Base-by-base conservation (phyloP, 2,888 invertebrate species). In the Athalia circularis region DNA sequence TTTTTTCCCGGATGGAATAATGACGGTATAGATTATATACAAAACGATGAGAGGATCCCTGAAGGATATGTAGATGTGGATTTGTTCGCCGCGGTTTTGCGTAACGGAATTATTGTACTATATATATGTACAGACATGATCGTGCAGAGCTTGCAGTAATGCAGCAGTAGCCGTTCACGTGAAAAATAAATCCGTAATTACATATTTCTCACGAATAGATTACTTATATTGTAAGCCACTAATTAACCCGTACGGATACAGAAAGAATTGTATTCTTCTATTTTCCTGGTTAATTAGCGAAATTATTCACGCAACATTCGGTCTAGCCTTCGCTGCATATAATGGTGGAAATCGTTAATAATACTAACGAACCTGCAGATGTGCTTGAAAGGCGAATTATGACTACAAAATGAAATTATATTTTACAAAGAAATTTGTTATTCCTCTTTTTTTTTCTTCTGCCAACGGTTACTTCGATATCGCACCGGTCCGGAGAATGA, bases 121-220 rank as follows among this genome's bases (percentile, higher is more conserved):
- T 54, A 54, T 54, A 54, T 7, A 54, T 9, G 11, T 54, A 7
- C n/a, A 54, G 54, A 54, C 54, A n/a, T n/a, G n/a, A n/a, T 54
- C n/a, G 54, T 29, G 29, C 2, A 29, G 29, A 29, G 29, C 29
- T 29, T 29, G 29, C 29, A 29, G 29, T 29, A 29, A 29, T 29
- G 29, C 29, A 29, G 29, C 29, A 29, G 29, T 29, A 29, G 29
- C 29, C 29, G 29, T 29, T 29, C 29, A 29, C 29, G 59, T 72
- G 59, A 59, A 59, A 47, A 72, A 43, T 43, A 15, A 7, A 64
- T 6, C 29, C 9, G 67, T 72, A 72, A 72, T 72, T 72, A 59
- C n/a, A 57, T 59, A 57, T 72, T 72, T 72, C 72, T 57, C 72
- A 72, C 72, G 57, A 45, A 59, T 72, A 72, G 45, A 59, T 72